Conservation (phyloP, 2,113 vertebrate genomes). For the Cinclus cinclus region DNA sequence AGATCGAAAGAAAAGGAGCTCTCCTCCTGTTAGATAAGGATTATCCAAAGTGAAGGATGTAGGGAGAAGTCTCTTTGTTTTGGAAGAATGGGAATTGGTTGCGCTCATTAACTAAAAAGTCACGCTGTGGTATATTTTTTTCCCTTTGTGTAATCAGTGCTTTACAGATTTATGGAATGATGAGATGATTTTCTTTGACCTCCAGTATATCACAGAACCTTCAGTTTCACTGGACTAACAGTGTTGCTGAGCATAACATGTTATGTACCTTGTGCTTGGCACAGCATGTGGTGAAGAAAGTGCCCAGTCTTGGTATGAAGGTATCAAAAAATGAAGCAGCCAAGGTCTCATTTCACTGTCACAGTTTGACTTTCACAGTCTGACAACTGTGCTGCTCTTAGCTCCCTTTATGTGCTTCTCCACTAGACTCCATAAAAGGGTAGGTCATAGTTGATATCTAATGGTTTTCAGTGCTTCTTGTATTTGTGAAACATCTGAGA, state of each 20-base stretch:
- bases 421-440: background rate
- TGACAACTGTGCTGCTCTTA: background rate
- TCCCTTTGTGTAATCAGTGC: background rate
- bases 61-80: background rate
- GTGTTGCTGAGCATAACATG: background rate
- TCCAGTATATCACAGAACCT: background rate
- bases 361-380: background rate
- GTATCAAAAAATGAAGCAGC: background rate
- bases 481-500: background rate
- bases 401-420: background rate
- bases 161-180: background rate
- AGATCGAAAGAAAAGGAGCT: background rate
- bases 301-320: background rate
- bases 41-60: background rate
- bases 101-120: background rate
- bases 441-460: background rate
- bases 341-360: background rate
- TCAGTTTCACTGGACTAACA: background rate
- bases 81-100: background rate
- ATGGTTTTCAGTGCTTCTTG: background rate
- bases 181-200: background rate
- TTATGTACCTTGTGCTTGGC: background rate
- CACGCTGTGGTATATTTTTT: background rate
- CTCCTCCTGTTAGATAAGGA: background rate
- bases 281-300: background rate